Evolutionary conservation across 2,797 vertebrate genomes (phyloP), one percentile per base, ranked within the genome.

Genomic region (Manis crassicaudata): DNA sequence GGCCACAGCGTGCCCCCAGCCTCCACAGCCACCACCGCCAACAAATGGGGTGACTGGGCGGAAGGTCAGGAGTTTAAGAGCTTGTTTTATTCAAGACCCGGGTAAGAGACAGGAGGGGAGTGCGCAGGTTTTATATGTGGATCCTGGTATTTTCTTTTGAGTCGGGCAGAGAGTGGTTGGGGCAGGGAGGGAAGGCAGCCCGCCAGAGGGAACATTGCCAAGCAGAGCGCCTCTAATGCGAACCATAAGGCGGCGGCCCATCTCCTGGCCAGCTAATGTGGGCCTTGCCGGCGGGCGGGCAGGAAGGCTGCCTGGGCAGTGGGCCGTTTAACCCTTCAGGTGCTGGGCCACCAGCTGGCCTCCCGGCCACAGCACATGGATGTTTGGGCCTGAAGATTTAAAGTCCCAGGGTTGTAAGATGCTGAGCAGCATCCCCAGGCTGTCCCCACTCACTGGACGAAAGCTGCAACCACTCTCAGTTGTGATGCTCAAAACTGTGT

Each of bases 181-280:
- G 96, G 98, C 97, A 70, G 89, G 97, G 90, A 86, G 98, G 96
- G 97, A 98, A 98, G 98, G 97, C 98, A 95, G 93, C 96, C 97
- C 97, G 98, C 98, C 98, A 98, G 98, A 97, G 97, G 98, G 98
- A 98, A 98, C 91, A 63, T 97, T 98, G 98, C 98, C 98, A 99
- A 98, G 98, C 97, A 96, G 97, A 98, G 97, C 97, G 97, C 95
- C 87, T 95, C 97, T 99, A 99, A 99, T 99, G 98, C 93, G 98
- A 99, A 99, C 98, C 99, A 99, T 98, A 99, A 97, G 96, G 97
- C 97, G 83, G 97, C 96, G 97, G 97, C 98, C 97, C 97, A 99
- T 98, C 98, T 98, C 98, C 97, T 98, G 97, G 87, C 88, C 10
- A 1, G 98, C 98, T 98, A 98, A 98, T 98, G 97, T 96, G 97